phyloP scores from a whole-genome alignment of 2,888 invertebrate species.

The Leucophora obtusa region DNA sequence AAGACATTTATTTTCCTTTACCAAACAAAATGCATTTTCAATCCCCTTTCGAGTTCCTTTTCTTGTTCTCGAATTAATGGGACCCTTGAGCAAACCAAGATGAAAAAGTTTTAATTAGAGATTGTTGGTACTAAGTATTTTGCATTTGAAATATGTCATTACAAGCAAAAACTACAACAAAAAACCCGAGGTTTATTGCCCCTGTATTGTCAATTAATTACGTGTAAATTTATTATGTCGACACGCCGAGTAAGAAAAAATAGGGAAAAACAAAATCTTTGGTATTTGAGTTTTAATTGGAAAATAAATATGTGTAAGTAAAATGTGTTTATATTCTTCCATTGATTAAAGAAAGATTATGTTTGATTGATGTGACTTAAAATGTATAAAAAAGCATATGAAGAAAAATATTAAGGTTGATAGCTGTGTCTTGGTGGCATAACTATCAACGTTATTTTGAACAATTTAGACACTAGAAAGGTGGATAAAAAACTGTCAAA shows the following conservation, averaged over 20 bases:
- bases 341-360: no score
- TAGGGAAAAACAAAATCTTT: background rate
- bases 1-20: background rate
- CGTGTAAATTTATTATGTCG: constrained; percentile 21
- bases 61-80: background rate
- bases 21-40: background rate
- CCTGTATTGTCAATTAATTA: constrained; percentile 14
- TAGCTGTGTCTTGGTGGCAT: no score
- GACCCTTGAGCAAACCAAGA: background rate
- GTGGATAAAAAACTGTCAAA: no score
- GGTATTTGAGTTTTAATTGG: background rate
- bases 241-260: background rate
- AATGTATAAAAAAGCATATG: no score
- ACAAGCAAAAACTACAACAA: background rate
- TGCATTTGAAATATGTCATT: constrained; percentile 5
- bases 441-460: no score
- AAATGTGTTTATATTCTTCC: no score
- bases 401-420: no score
- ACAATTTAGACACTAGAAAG: no score
- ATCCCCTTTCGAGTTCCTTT: no score
- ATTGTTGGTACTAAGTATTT: constrained; percentile 13
- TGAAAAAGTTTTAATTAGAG: constrained; percentile 23
- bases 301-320: background rate
- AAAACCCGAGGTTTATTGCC: background rate
- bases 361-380: no score